These are phyloP conservation scores for Xestia sexstrigata DNA, from an alignment of 2,888 invertebrate genomes.

Conservation along the genomic window DNA sequence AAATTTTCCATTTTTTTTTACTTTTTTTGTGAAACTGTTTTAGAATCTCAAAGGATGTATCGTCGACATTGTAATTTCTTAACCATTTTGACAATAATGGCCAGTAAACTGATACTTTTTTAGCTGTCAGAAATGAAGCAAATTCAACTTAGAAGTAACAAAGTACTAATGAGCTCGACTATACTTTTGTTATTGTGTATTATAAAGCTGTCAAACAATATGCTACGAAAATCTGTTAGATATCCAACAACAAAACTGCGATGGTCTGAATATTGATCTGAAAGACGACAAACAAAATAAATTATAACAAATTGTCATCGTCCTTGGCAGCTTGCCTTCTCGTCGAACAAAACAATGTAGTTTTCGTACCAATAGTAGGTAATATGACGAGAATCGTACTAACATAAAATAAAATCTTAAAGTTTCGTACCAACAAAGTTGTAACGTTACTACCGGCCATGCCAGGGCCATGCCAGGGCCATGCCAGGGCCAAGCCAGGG, in stretches of 20 bases:
- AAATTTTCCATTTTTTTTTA: neutral
- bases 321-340: conserved; percentile 46
- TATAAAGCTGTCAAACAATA: neutral
- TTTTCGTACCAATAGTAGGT: neutral
- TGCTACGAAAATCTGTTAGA: neutral
- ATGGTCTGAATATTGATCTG: conserved; percentile 17
- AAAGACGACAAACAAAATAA: conserved; percentile 36
- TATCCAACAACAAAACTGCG: neutral
- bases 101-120: too few relatives aligned
- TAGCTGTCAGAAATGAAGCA: too few relatives aligned
- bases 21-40: neutral
- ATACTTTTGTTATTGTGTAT: neutral
- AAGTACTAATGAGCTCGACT: neutral
- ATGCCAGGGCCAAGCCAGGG: too few relatives aligned
- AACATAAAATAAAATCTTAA: neutral
- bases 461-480: too few relatives aligned
- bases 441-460: neutral
- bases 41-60: neutral
- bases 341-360: neutral
- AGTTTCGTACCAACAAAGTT: neutral
- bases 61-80: too few relatives aligned
- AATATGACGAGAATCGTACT: conserved; percentile 1
- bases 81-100: too few relatives aligned
- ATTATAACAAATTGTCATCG: conserved; percentile 18
- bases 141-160: too few relatives aligned